Evolutionary conservation across 2,888 invertebrate genomes (phyloP).

Genomic region (Aleiodes leptofemur): DNA sequence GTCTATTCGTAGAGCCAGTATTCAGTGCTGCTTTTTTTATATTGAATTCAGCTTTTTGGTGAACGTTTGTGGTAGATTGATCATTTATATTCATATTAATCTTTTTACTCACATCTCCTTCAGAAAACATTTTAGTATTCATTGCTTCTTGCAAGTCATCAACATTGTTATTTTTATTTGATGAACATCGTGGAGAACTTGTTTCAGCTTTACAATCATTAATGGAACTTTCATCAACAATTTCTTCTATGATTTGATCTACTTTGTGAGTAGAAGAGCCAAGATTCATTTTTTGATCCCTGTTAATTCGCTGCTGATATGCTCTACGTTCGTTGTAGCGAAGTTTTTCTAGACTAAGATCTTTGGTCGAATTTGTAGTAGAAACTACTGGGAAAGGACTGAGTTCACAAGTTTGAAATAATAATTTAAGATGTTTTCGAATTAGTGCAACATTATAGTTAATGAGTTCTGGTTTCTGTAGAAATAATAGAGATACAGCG

Average conservation of each 20-base stretch:
- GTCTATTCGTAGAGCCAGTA: neutral
- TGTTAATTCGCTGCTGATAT: slow-evolving; percentile 1
- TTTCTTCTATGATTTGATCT: neutral
- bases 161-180: too few relatives aligned
- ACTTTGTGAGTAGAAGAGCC: neutral
- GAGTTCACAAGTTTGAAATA: slow-evolving; percentile 15
- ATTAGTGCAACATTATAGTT: slow-evolving; percentile 15
- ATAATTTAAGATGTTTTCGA: slow-evolving; percentile 25
- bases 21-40: too few relatives aligned
- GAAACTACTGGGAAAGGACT: slow-evolving; percentile 23
- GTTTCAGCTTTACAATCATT: too few relatives aligned
- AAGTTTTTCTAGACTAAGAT: neutral
- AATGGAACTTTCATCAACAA: neutral
- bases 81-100: too few relatives aligned
- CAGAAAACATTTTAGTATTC: too few relatives aligned
- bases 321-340: neutral
- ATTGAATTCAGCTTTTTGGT: too few relatives aligned
- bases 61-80: too few relatives aligned
- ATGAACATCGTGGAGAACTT: too few relatives aligned
- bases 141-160: too few relatives aligned
- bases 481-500: slow-evolving; percentile 28
- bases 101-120: too few relatives aligned
- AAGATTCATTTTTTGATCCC: neutral
- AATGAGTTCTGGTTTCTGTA: slow-evolving; percentile 18
- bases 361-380: slow-evolving; percentile 8